phyloP scores from a whole-genome alignment of 2,888 invertebrate genomes.

The Epicampocera succincta region DNA sequence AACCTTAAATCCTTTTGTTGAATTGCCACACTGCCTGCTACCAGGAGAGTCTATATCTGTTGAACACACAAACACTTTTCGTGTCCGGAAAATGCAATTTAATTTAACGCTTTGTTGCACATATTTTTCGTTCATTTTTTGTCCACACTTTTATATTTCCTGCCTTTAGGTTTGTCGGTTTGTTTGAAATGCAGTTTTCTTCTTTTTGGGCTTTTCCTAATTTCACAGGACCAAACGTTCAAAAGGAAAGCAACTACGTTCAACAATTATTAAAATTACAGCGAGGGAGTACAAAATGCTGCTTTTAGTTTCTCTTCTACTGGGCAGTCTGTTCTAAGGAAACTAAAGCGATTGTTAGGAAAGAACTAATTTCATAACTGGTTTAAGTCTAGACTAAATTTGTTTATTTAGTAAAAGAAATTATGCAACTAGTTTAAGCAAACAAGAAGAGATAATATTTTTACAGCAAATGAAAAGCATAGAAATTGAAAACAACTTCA shows the following conservation, averaged over 20 bases:
- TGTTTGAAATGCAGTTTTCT: constrained; percentile 13
- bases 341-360: too few species aligned
- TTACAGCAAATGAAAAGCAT: too few species aligned
- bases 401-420: too few species aligned
- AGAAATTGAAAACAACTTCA: too few species aligned
- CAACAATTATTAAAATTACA: constrained; percentile 29
- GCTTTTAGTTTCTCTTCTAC: too few species aligned
- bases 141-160: not conserved
- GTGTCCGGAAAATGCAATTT: constrained; percentile 66
- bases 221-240: constrained; percentile 12
- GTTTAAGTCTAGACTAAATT: constrained; percentile 8
- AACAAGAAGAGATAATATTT: too few species aligned
- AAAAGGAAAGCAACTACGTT: constrained; percentile 15
- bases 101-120: constrained; percentile 66
- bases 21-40: not conserved
- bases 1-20: constrained; percentile 44
- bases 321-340: too few species aligned
- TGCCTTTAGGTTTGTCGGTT: constrained; percentile 38
- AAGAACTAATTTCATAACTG: not conserved
- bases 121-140: constrained; percentile 33
- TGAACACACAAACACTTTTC: constrained; percentile 56
- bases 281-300: not conserved
- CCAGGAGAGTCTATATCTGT: constrained; percentile 23
- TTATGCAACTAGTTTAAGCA: too few species aligned
- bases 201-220: constrained; percentile 40